Evolutionary conservation across 2,888 invertebrate genomes (phyloP).

Genomic region (Eretmocerus hayati): DNA sequence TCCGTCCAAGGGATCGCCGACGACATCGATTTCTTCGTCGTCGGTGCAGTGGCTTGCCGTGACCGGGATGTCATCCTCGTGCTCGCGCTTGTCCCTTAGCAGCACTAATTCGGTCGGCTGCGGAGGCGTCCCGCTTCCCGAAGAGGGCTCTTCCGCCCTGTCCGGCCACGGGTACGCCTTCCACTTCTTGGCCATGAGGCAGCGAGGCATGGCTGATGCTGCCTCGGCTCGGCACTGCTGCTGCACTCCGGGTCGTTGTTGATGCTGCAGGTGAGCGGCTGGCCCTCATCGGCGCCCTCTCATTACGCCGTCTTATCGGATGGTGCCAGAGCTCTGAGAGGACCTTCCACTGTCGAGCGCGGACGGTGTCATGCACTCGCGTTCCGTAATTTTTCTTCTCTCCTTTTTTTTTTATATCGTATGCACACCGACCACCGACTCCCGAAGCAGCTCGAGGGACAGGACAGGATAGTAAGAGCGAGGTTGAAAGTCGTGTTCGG

Average conservation of each 20-base stretch:
- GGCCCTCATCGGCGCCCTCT: too few species aligned
- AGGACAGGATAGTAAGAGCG: too few species aligned
- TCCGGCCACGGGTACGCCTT: slow-evolving; percentile 78
- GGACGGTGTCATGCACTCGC: too few species aligned
- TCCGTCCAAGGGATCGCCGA: slow-evolving; percentile 57
- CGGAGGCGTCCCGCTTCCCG: slow-evolving; percentile 21
- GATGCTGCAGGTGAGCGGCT: too few species aligned
- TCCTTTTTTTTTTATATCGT: too few species aligned
- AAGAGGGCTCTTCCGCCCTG: slow-evolving; percentile 44
- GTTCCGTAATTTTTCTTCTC: too few species aligned
- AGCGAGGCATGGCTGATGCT: slow-evolving; percentile 68
- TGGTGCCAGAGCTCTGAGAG: too few species aligned
- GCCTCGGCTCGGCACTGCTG: neutral
- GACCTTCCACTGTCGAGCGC: too few species aligned
- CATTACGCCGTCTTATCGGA: too few species aligned
- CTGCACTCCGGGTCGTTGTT: neutral
- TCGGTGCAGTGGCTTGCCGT: slow-evolving; percentile 15
- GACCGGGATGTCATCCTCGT: slow-evolving; percentile 25
- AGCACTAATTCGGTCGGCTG: slow-evolving; percentile 35
- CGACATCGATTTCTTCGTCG: slow-evolving; percentile 77
- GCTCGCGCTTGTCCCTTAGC: slow-evolving; percentile 20
- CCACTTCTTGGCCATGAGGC: slow-evolving; percentile 94
- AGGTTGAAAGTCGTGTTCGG: too few species aligned
- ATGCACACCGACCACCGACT: too few species aligned
- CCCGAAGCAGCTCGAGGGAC: too few species aligned